Evolutionary conservation across 1,140 invertebrate genomes (phyloP).

Genomic region (Cydia splendana): DNA sequence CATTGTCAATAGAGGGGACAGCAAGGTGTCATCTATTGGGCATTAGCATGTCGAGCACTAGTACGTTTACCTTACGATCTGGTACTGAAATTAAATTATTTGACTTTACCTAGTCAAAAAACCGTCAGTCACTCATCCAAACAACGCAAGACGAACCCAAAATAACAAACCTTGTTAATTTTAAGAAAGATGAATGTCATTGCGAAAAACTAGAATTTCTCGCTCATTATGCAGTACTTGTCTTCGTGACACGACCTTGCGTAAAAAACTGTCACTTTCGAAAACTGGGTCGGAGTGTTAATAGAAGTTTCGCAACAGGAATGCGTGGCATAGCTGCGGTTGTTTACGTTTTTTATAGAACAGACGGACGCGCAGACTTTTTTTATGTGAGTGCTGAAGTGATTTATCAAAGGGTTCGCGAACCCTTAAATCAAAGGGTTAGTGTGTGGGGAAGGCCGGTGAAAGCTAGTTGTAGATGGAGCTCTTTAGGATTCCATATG

Average conservation of each 20-base stretch:
- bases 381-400: neutral
- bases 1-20: too few relatives aligned
- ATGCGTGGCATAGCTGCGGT: neutral
- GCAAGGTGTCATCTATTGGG: too few relatives aligned
- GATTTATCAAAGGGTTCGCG: too few relatives aligned
- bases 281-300: neutral
- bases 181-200: conserved; percentile 5
- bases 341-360: conserved; percentile 9
- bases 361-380: neutral
- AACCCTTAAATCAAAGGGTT: too few relatives aligned
- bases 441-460: too few relatives aligned
- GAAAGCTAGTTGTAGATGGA: too few relatives aligned
- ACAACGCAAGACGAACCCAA: neutral
- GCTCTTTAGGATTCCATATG: too few relatives aligned
- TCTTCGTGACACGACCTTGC: neutral
- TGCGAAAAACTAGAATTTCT: neutral
- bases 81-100: too few relatives aligned
- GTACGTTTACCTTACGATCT: too few relatives aligned
- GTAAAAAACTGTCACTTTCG: neutral
- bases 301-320: conserved; percentile 4
- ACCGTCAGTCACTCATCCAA: neutral
- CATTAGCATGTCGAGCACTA: too few relatives aligned
- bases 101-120: neutral
- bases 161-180: neutral
- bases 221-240: neutral